Evolutionary conservation across 2,888 invertebrate genomes (phyloP).

Genomic region (Ormyrus nitidulus): DNA sequence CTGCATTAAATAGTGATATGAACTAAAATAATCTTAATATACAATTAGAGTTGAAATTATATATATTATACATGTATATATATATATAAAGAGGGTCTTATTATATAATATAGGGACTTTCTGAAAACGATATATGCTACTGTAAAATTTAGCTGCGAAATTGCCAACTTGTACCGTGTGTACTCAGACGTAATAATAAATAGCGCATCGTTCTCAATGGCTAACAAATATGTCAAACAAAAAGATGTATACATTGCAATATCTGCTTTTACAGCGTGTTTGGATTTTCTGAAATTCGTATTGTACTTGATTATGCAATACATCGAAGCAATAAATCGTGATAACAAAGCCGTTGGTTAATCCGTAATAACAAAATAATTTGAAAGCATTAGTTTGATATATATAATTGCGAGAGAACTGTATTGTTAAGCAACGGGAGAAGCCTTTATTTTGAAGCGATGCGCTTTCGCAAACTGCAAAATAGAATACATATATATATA

Average conservation of each 20-base stretch:
- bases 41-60: constrained; percentile 42
- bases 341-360: too few species aligned
- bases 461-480: constrained; percentile 8
- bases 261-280: too few species aligned
- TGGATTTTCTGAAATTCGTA: too few species aligned
- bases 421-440: too few species aligned
- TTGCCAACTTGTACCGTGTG: constrained; percentile 47
- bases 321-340: too few species aligned
- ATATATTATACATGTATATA: constrained; percentile 27
- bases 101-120: constrained; percentile 7
- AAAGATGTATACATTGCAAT: too few species aligned
- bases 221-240: too few species aligned
- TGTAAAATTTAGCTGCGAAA: constrained; percentile 32
- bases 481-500: background rate
- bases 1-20: constrained; percentile 52
- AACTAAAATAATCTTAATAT: constrained; percentile 46
- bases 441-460: background rate
- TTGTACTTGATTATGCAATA: too few species aligned
- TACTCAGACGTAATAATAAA: constrained; percentile 22
- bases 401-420: too few species aligned
- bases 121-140: constrained; percentile 27
- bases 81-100: background rate
- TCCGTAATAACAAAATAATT: too few species aligned
- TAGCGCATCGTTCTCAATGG: constrained; percentile 20
- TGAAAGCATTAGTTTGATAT: too few species aligned